Percentiles rank a stretch among this genome's conserved stretches.
Conservation (phyloP, 2,797 vertebrate species). For the Potorous gilbertii region DNA sequence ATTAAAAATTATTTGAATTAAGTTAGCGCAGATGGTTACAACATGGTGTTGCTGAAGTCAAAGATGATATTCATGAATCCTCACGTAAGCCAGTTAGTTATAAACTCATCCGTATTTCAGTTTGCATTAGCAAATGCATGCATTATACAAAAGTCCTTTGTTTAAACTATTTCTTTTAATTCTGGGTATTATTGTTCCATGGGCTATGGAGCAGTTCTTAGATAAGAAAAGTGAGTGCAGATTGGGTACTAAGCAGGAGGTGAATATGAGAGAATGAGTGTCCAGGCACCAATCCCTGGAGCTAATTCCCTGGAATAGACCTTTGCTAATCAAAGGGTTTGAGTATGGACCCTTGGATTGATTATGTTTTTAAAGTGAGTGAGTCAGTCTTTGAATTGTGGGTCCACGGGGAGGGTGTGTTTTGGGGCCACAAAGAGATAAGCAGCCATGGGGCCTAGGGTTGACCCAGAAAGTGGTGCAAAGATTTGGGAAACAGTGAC, state of each 20-base stretch:
- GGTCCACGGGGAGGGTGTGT: not conserved
- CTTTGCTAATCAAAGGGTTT: not conserved
- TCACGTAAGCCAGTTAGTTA: not conserved
- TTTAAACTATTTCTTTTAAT: not conserved
- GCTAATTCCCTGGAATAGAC: not conserved
- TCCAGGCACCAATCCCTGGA: not conserved
- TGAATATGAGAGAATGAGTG: not conserved
- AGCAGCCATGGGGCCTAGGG: not conserved
- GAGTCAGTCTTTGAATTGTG: not conserved
- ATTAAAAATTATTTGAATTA: not conserved
- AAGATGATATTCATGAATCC: not conserved
- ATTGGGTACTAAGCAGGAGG: not conserved
- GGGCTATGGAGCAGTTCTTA: not conserved
- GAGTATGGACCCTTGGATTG: not conserved
- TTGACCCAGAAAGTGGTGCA: not conserved
- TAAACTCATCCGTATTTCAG: not conserved
- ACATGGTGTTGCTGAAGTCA: not conserved
- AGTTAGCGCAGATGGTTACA: not conserved
- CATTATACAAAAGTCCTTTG: not conserved
- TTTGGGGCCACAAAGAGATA: not conserved
- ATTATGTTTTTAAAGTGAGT: not conserved
- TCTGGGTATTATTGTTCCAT: not conserved
- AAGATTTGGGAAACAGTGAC: not conserved
- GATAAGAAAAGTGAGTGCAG: not conserved
- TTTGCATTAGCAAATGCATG: not conserved